phyloP scores from a whole-genome alignment of 2,113 vertebrate species.

The Platysternon megacephalum region DNA sequence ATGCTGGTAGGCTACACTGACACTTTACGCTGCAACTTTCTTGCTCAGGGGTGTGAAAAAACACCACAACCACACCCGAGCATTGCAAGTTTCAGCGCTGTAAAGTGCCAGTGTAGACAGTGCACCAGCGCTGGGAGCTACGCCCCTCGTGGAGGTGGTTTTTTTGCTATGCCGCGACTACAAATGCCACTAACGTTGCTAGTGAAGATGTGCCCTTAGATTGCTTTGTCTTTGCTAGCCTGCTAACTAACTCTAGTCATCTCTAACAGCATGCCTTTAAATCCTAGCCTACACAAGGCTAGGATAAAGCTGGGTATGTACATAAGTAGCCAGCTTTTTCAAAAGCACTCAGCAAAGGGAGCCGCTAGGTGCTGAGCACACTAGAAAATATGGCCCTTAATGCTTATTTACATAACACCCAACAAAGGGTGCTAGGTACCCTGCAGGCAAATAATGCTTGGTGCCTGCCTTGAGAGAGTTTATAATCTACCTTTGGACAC shows the following conservation, averaged over 20 bases:
- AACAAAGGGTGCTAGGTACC: neutral
- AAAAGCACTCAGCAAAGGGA: neutral
- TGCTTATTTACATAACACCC: neutral
- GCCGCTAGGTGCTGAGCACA: neutral
- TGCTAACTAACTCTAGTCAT: too few relatives aligned
- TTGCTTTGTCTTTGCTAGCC: neutral
- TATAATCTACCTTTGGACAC: neutral
- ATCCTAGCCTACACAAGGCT: neutral
- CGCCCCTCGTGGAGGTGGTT: too few relatives aligned
- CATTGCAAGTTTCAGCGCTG: too few relatives aligned
- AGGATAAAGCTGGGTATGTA: neutral
- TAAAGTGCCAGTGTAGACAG: too few relatives aligned
- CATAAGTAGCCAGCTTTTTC: neutral
- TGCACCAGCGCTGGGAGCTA: too few relatives aligned
- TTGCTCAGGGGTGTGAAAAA: too few relatives aligned
- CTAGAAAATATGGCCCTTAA: neutral
- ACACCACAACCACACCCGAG: too few relatives aligned
- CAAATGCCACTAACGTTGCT: too few relatives aligned
- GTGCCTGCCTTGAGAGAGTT: neutral
- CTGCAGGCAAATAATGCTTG: neutral
- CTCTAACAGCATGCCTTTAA: neutral
- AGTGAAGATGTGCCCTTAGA: neutral
- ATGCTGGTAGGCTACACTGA: neutral
- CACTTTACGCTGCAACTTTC: too few relatives aligned
- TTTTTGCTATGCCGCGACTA: too few relatives aligned